These are phyloP conservation scores for Solen grandis DNA, from an alignment of 1,140 invertebrate species.

Conservation along the genomic window DNA sequence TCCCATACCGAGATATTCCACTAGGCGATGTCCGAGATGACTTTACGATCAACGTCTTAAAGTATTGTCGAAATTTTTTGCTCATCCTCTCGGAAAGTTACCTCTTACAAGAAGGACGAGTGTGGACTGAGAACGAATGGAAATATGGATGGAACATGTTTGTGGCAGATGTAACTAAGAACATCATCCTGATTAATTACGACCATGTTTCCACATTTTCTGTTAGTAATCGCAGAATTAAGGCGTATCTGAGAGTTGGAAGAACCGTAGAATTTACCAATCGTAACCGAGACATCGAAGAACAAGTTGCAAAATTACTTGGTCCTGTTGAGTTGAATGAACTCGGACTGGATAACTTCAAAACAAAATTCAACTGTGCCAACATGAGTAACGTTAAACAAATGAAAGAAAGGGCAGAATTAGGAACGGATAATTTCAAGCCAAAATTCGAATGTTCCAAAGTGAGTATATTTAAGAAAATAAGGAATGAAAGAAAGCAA, in stretches of 20 bases:
- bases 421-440: no score
- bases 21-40: conserved; percentile 16
- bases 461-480: no score
- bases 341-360: no score
- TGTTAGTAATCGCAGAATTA: background rate
- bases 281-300: background rate
- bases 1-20: conserved; percentile 3
- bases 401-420: no score
- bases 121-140: conserved; percentile 15
- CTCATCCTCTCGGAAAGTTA: conserved; percentile 32
- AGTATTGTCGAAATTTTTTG: background rate
- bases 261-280: background rate
- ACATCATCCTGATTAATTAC: conserved; percentile 3
- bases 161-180: background rate
- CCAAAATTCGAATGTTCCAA: no score
- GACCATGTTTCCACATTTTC: background rate
- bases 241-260: conserved; percentile 9
- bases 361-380: no score
- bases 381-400: no score
- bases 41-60: background rate
- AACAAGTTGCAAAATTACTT: background rate
- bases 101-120: background rate
- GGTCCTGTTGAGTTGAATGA: no score
- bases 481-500: no score
- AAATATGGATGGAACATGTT: conserved; percentile 15